These are phyloP conservation scores for Clivina fossor DNA, from an alignment of 2,888 invertebrate genomes.

Conservation along the genomic window DNA sequence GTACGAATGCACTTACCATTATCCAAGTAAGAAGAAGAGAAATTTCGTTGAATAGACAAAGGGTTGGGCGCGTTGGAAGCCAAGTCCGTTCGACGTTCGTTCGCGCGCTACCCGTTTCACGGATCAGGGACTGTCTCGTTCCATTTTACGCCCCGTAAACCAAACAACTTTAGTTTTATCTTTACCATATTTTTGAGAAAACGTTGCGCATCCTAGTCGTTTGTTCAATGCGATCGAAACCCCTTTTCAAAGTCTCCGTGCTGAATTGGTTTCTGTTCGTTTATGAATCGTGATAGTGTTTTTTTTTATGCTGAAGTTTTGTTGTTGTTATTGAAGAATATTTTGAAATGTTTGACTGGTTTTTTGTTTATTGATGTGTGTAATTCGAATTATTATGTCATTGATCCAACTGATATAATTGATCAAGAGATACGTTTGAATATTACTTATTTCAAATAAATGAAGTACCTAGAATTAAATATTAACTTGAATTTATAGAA, in stretches of 20 bases:
- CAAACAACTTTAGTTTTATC: constrained; percentile 35
- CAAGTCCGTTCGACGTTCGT: background rate
- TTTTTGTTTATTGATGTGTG: too few species aligned
- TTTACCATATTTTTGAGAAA: constrained; percentile 35
- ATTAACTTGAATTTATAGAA: too few species aligned
- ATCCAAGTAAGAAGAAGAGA: background rate
- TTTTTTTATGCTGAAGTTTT: too few species aligned
- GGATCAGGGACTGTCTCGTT: constrained; percentile 31
- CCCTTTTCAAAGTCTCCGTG: background rate
- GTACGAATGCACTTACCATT: background rate
- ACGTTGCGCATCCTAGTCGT: constrained; percentile 10
- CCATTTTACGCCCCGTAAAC: constrained; percentile 35
- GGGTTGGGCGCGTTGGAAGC: constrained; percentile 9
- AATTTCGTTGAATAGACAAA: constrained; percentile 25
- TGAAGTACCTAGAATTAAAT: too few species aligned
- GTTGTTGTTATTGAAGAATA: too few species aligned
- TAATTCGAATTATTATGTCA: too few species aligned
- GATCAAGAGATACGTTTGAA: too few species aligned
- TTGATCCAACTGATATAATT: too few species aligned
- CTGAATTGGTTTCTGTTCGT: constrained; percentile 9
- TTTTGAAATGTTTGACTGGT: too few species aligned
- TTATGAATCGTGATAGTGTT: too few species aligned
- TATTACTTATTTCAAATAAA: too few species aligned
- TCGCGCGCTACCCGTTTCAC: constrained; percentile 14
- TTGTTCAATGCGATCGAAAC: constrained; percentile 1